Base-by-base conservation (phyloP, 2,888 invertebrate species). In the Agrilus biguttatus region DNA sequence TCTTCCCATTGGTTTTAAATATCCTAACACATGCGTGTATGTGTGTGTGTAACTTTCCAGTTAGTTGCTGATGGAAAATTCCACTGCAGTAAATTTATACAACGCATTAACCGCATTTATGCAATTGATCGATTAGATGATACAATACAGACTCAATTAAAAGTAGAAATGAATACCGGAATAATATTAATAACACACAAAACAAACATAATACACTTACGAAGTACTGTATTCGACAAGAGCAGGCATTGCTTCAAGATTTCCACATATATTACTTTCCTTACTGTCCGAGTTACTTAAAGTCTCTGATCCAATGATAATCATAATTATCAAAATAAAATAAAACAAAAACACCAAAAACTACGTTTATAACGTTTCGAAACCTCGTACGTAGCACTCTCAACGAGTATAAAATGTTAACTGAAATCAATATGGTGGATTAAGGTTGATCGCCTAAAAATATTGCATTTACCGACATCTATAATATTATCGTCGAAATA, bases 251-350 rank as follows among this genome's bases (percentile, higher is more conserved):
- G 61, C 62, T 63, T 63, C 61, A 49, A 57, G 53, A 59, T 58
- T 58, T 55, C 52, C 56, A 55, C 51, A 53, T 49, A 49, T 48
- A 54, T 55, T 56, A 54, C 52, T 56, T 49, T 60, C 60, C 53
- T 57, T 55, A 60, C 55, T 62, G 54, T 62, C 62, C 47, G 55
- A 56, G 47, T 47, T 53, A 62, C 58, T 60, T 55, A 62, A 55
- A 56, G 64, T 60, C 58, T 62, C 62, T 52, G 59, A 57, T 57
- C 61, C 62, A 66, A 63, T 66, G 58, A 65, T 59, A 61, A 65
- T 63, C 67, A 67, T 67, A 65, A 63, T 66, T 64, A 28, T 28
- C 28, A 28, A 28, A 28, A 28, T 28, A 28, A 28, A 28, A 28
- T 4, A 28, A 28, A 28, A 28, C 10, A 28, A 28, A 28, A 28